Evolutionary conservation across 2,888 invertebrate species (phyloP).

Genomic region (Machimus rusticus): DNA sequence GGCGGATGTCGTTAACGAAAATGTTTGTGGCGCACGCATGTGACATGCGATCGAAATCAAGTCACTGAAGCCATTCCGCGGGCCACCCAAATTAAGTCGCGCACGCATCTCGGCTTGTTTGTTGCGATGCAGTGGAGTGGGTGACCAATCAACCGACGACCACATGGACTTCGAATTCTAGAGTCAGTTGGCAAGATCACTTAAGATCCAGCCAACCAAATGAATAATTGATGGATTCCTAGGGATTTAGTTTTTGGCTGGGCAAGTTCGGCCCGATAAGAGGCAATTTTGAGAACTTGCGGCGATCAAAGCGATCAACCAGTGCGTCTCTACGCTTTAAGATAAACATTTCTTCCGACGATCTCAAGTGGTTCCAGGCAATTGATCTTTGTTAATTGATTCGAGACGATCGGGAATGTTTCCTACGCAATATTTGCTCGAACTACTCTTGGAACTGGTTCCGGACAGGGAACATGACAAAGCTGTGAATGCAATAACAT

Average conservation of each 20-base stretch:
- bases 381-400: neutral
- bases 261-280: neutral
- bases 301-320: neutral
- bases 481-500: neutral
- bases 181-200: neutral
- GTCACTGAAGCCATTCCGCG: neutral
- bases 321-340: neutral
- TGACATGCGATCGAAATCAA: neutral
- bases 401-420: neutral
- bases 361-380: slow-evolving; percentile 7
- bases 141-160: slow-evolving; percentile 5
- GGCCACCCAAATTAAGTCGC: slow-evolving; percentile 20
- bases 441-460: neutral
- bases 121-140: neutral
- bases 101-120: neutral
- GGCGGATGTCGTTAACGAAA: slow-evolving; percentile 1
- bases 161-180: neutral
- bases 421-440: neutral
- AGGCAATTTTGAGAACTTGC: neutral
- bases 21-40: neutral
- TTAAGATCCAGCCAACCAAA: neutral
- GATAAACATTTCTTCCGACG: neutral
- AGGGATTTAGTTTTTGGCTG: neutral
- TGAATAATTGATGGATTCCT: neutral
- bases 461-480: neutral